These are phyloP conservation scores for Ennomos quercinarius DNA, from an alignment of 2,888 invertebrate genomes.

Conservation along the genomic window DNA sequence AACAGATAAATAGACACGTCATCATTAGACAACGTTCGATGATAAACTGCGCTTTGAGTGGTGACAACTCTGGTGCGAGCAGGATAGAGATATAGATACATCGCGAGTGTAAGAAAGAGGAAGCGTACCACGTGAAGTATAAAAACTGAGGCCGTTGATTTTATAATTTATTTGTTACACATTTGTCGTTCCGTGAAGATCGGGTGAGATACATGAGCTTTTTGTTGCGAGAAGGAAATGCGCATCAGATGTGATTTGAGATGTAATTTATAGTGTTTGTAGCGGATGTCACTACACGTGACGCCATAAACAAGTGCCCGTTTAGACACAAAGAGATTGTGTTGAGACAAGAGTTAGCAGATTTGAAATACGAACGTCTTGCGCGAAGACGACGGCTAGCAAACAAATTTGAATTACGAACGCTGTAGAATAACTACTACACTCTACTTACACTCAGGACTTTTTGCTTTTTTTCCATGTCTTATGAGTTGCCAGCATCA, in stretches of 20 bases:
- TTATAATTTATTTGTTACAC: conserved; percentile 86
- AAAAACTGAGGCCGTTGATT: conserved; percentile 82
- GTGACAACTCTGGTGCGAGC: conserved; percentile 65
- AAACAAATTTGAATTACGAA: conserved; percentile 31
- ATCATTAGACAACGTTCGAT: conserved; percentile 73
- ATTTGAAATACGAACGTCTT: conserved; percentile 27
- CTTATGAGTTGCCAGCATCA: conserved; percentile 1
- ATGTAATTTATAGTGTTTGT: conserved; percentile 82
- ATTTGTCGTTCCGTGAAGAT: conserved; percentile 86
- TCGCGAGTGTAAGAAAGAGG: conserved; percentile 54
- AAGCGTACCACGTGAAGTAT: conserved; percentile 65
- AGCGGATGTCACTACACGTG: conserved; percentile 69
- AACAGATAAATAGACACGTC: conserved; percentile 76
- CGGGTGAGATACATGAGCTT: conserved; percentile 81
- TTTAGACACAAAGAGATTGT: conserved; percentile 38
- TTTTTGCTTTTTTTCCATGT: conserved; percentile 8
- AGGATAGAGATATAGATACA: conserved; percentile 53
- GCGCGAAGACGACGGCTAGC: conserved; percentile 18
- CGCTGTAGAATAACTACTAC: conserved; percentile 7
- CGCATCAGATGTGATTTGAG: conserved; percentile 83
- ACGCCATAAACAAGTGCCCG: conserved; percentile 67
- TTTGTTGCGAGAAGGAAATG: conserved; percentile 79
- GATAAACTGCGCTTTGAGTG: conserved; percentile 71
- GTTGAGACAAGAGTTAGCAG: conserved; percentile 28
- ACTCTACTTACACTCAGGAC: conserved; percentile 2